A percentile compares a stretch with the other conserved stretches of the same genome.
These are phyloP conservation scores for Pecten maximus DNA, from an alignment of 2,888 invertebrate genomes.

Conservation along the genomic window DNA sequence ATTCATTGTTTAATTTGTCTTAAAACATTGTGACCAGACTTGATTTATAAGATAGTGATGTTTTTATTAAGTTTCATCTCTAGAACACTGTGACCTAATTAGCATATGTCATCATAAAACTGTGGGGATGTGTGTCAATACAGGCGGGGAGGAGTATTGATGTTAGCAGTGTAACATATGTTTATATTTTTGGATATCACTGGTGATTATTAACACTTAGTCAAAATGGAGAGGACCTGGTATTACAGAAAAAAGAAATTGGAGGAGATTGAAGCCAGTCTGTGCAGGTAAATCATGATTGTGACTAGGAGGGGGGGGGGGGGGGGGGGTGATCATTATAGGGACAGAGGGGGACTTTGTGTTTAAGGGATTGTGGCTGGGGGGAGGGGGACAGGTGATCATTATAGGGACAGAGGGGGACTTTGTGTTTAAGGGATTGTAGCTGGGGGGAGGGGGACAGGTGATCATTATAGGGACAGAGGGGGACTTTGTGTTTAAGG, in stretches of 20 bases:
- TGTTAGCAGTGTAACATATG: not conserved
- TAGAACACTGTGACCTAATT: not conserved
- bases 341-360: not conserved
- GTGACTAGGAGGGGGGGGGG: not conserved
- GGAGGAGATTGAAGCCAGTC: conserved; percentile 14
- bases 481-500: too few species aligned
- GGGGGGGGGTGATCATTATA: not conserved
- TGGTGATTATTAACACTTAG: not conserved
- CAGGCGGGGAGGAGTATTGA: not conserved
- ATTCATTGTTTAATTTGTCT: not conserved
- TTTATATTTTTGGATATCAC: not conserved
- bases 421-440: too few species aligned
- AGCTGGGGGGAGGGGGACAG: too few species aligned
- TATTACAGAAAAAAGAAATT: not conserved
- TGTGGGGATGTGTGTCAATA: not conserved
- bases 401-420: too few species aligned
- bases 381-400: too few species aligned
- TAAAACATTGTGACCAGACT: not conserved
- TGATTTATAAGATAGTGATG: conserved; percentile 5
- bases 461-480: too few species aligned
- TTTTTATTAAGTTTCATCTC: not conserved
- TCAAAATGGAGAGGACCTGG: not conserved
- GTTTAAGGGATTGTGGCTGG: too few species aligned
- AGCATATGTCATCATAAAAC: conserved; percentile 4
- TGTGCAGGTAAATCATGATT: not conserved